Base-by-base conservation (phyloP, 2,797 vertebrate species). In the Phataginus tricuspis region DNA sequence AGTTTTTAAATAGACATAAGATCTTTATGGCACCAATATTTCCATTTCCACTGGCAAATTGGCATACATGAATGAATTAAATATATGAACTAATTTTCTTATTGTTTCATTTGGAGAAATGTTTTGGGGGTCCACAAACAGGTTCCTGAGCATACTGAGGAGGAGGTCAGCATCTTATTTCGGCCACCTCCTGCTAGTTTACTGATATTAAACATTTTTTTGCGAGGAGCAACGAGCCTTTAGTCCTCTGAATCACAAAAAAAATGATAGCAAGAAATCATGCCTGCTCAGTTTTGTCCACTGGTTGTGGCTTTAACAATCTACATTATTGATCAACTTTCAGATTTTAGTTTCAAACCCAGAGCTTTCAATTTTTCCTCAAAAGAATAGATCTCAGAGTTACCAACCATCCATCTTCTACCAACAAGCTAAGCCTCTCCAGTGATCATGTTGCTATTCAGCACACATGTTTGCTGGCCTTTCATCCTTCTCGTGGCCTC, bases 251-350 rank as follows among this genome's bases (percentile, higher is more conserved):
- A 78, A 57, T 53, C 51, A 29, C 63, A 66, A 77, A 89, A 89
- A 64, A 87, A 89, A 64, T 72, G 61, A 21, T n/a, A 51, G 45
- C 16, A 37, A 94, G 34, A 2, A 1, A 59, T 71, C 39, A 5
- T 31, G 27, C 68, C 86, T 83, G 68, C 82, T 61, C 85, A 57
- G 37, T 83, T 92, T 51, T 91, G 87, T 66, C 80, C 57, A 23
- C 39, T 82, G 71, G 31, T 63, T 74, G 59, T 53, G 71, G 63
- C 78, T 69, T 90, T 89, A 66, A 72, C 27, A 64, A 74, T 90
- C 66, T 86, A 72, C n/a, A 64, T 74, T 85, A 92, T 77, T 85
- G 74, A 88, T 34, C 37, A 23, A 1, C 68, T 90, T 97, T 71
- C 51, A 61, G 55, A 64, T 78, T 94, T 93, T 68, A 74, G n/a